These are phyloP conservation scores for Spisula solida DNA, from an alignment of 2,888 invertebrate genomes.

Conservation along the genomic window DNA sequence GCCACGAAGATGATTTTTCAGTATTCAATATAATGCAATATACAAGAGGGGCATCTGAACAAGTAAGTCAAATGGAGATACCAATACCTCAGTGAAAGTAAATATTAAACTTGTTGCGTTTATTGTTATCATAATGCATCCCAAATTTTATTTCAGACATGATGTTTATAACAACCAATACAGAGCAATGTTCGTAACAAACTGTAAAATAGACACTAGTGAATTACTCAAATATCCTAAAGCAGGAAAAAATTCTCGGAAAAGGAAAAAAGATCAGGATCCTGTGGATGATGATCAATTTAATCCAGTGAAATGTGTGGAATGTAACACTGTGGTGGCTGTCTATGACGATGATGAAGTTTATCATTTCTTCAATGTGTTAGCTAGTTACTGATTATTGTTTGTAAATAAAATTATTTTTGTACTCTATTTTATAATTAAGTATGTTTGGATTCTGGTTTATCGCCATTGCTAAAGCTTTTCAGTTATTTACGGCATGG, in stretches of 20 bases:
- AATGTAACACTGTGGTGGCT: slow-evolving; percentile 89
- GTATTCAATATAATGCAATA: too few species aligned
- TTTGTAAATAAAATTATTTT: not conserved
- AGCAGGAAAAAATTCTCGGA: slow-evolving; percentile 80
- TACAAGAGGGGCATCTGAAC: too few species aligned
- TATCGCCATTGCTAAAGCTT: too few species aligned
- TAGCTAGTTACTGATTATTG: slow-evolving; percentile 88
- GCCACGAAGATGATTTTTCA: too few species aligned
- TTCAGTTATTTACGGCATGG: too few species aligned
- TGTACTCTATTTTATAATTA: too few species aligned
- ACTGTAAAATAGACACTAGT: slow-evolving; percentile 88
- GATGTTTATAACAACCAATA: slow-evolving; percentile 89
- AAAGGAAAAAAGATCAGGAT: slow-evolving; percentile 71
- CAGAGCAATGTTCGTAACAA: slow-evolving; percentile 90
- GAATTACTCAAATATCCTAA: slow-evolving; percentile 85
- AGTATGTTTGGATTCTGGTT: too few species aligned
- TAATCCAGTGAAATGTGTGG: slow-evolving; percentile 89
- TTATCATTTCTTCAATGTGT: slow-evolving; percentile 90
- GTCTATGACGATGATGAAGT: slow-evolving; percentile 89
- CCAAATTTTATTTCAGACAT: slow-evolving; percentile 86
- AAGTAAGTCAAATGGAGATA: too few species aligned
- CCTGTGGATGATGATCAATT: slow-evolving; percentile 86
- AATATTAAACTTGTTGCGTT: too few species aligned
- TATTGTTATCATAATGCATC: too few species aligned
- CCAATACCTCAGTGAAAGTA: too few species aligned